These are phyloP conservation scores for Halesus radiatus DNA, from an alignment of 1,140 invertebrate genomes.

Conservation along the genomic window DNA sequence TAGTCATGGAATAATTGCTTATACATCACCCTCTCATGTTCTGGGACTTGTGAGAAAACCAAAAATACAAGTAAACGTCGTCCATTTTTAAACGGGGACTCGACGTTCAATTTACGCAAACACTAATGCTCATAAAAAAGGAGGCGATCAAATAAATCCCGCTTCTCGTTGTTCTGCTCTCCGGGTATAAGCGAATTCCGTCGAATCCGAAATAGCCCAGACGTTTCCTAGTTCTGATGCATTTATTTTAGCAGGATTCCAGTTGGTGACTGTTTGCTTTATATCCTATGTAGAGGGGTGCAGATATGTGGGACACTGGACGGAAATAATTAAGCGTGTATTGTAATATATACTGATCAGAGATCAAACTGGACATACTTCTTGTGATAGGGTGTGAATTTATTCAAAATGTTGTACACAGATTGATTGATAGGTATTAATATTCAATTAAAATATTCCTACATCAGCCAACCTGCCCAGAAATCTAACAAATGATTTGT, in stretches of 20 bases:
- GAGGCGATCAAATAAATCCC: conserved; percentile 25
- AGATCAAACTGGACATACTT: too few species aligned
- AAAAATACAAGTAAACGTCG: neutral
- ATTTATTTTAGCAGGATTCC: conserved; percentile 38
- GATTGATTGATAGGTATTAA: too few species aligned
- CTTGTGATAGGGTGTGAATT: too few species aligned
- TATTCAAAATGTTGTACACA: too few species aligned
- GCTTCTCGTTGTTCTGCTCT: neutral
- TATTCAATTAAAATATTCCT: too few species aligned
- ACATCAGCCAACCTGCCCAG: too few species aligned
- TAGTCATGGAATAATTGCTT: conserved; percentile 18
- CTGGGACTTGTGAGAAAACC: neutral
- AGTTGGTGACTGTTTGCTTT: neutral
- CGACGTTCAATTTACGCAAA: conserved; percentile 18
- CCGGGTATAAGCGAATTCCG: conserved; percentile 16
- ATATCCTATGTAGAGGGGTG: neutral
- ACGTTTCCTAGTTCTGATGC: conserved; percentile 36
- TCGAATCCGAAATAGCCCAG: conserved; percentile 26
- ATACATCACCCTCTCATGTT: conserved; percentile 5
- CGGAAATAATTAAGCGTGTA: conserved; percentile 24
- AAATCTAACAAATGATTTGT: too few species aligned
- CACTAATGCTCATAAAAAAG: neutral
- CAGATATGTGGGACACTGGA: conserved; percentile 21
- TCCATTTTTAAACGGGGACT: conserved; percentile 17
- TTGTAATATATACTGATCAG: neutral